These are phyloP conservation scores for Pitta sordida DNA, from an alignment of 2,113 vertebrate species.

Conservation along the genomic window DNA sequence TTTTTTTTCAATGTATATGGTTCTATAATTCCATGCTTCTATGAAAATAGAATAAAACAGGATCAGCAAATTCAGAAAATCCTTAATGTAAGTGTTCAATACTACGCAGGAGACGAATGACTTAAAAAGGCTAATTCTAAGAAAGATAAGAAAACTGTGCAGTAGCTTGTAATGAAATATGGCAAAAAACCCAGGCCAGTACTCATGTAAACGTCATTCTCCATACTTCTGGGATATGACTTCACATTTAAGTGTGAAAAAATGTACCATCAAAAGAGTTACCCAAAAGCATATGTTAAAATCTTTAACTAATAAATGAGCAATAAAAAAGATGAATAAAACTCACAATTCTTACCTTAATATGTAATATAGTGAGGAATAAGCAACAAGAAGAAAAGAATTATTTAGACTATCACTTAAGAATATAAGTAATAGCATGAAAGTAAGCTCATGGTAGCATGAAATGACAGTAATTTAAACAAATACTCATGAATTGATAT, in stretches of 20 bases:
- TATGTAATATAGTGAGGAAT: neutral
- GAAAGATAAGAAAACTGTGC: neutral
- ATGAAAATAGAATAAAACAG: neutral
- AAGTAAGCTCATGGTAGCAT: constrained; percentile 1
- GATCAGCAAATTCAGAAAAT: neutral
- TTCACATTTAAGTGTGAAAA: neutral
- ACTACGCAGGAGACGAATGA: neutral
- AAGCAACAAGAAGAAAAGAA: neutral
- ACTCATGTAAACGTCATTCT: neutral
- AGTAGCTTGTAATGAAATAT: neutral
- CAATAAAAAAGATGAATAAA: neutral
- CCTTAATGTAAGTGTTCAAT: neutral
- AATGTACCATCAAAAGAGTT: neutral
- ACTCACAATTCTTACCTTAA: neutral
- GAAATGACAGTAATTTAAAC: neutral
- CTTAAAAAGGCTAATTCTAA: neutral
- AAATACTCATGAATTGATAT: neutral
- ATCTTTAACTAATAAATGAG: neutral
- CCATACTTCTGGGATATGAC: neutral
- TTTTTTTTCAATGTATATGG: neutral
- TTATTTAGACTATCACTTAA: neutral
- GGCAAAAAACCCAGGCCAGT: neutral
- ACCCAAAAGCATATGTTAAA: neutral
- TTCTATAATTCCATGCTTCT: neutral
- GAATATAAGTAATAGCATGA: neutral